phyloP scores from a whole-genome alignment of 2,797 vertebrate genomes.

The Protosalanx chinensis region DNA sequence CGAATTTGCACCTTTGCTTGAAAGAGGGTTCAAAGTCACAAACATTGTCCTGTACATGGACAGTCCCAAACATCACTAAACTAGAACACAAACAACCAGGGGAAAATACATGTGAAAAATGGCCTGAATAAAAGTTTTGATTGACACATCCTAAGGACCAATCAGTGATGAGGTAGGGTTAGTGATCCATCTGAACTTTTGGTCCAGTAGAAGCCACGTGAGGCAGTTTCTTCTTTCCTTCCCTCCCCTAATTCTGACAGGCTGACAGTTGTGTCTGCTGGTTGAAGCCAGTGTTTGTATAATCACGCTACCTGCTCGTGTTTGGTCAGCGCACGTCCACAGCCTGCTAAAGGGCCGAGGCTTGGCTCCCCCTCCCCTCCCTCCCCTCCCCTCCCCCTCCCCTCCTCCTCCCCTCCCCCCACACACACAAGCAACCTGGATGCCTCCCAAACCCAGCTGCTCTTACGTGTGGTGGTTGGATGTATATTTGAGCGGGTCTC shows the following conservation, averaged over 20 bases:
- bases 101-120: too few species aligned
- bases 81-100: not conserved
- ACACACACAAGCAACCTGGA: too few species aligned
- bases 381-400: too few species aligned
- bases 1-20: not conserved
- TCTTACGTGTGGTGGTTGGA: too few species aligned
- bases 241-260: not conserved
- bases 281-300: slow-evolving; percentile 15
- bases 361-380: too few species aligned
- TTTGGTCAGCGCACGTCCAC: not conserved
- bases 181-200: not conserved
- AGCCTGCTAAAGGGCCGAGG: too few species aligned
- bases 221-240: not conserved
- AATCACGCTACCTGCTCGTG: not conserved
- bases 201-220: not conserved
- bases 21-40: not conserved
- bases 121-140: not conserved
- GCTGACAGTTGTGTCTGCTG: not conserved
- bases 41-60: not conserved
- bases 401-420: too few species aligned
- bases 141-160: not conserved
- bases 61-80: not conserved
- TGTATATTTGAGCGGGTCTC: too few species aligned
- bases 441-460: too few species aligned
- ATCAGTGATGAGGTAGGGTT: not conserved